A percentile compares a stretch with the other conserved stretches of the same genome.
Evolutionary conservation across 2,888 invertebrate genomes (phyloP).

Genomic region (Xestia rhomboidea): DNA sequence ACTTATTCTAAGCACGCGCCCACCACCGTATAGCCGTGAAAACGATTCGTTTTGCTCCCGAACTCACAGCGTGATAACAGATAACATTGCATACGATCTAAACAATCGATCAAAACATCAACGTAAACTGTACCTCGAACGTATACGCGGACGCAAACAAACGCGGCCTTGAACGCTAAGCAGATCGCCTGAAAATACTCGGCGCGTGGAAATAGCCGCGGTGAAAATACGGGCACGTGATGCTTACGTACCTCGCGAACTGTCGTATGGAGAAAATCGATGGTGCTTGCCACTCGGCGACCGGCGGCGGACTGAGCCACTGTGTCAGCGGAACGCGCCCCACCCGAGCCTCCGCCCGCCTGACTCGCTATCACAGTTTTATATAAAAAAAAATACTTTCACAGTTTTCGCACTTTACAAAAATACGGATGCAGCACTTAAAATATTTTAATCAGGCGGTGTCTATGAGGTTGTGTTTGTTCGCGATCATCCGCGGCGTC

Average conservation of each 20-base stretch:
- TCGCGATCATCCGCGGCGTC: slow-evolving; percentile 79
- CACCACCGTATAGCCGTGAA: slow-evolving; percentile 81
- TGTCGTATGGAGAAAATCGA: slow-evolving; percentile 88
- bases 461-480: slow-evolving; percentile 77
- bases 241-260: slow-evolving; percentile 88
- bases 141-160: slow-evolving; percentile 86
- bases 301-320: slow-evolving; percentile 91
- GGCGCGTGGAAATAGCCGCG: slow-evolving; percentile 88
- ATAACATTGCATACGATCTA: slow-evolving; percentile 73
- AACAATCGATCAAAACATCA: slow-evolving; percentile 79
- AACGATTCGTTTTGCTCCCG: slow-evolving; percentile 82
- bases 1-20: slow-evolving; percentile 79
- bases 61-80: slow-evolving; percentile 74
- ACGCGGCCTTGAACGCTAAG: slow-evolving; percentile 88
- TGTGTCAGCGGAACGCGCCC: slow-evolving; percentile 90
- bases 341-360: slow-evolving; percentile 86
- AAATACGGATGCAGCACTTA: slow-evolving; percentile 79
- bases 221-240: slow-evolving; percentile 89
- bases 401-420: slow-evolving; percentile 81
- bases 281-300: slow-evolving; percentile 90
- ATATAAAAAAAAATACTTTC: slow-evolving; percentile 82
- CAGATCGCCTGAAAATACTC: slow-evolving; percentile 88
- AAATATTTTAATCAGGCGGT: slow-evolving; percentile 80
- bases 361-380: slow-evolving; percentile 84
- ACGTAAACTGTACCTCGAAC: slow-evolving; percentile 74